Base-by-base conservation (phyloP, 2,113 vertebrate species). In the Xyliphius kryptos region DNA sequence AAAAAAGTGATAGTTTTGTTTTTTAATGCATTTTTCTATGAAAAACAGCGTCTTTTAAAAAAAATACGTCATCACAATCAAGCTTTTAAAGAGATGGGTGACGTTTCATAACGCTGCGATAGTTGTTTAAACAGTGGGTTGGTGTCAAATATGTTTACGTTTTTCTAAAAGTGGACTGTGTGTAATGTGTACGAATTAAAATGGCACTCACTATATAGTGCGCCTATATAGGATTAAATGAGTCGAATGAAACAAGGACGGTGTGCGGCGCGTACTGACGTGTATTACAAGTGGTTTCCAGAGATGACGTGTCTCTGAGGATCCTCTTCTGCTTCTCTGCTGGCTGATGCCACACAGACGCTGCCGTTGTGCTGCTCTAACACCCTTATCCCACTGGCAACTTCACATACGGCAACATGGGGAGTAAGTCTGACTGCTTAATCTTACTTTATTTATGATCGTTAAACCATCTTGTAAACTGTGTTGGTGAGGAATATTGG, bases 291-390 rank as follows among this genome's bases (percentile, higher is more conserved):
- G 53, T 52, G 74, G 46, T 44, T 50, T 48, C 5, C 14, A 41
- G n/a, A 59, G 70, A 69, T 72, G 67, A 75, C 66, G 67, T 72
- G 74, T 72, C 66, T 19, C 63, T 60, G 59, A 48, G 14, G 22
- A 48, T 21, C 19, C 47, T 65, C 49, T 48, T 61, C 20, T n/a
- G 37, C 26, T 53, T 82, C 82, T 83, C 84, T 85, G 69, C 83
- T 77, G 75, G 65, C 83, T 82, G 84, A 81, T 82, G 76, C 74
- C 79, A 80, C 79, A 75, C 46, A 68, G 73, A 79, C 76, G 64
- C 74, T 49, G 10, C 66, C 66, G 59, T 78, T 58, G 77, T 38
- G 56, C 57, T 69, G 60, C 52, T 55, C 19, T 71, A 66, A 61
- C 69, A 64, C 61, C 62, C 61, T 71, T 62, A 56, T 59, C 51